Evolutionary conservation across 2,797 vertebrate genomes (phyloP).

Genomic region (Sebastolobus altivelis): DNA sequence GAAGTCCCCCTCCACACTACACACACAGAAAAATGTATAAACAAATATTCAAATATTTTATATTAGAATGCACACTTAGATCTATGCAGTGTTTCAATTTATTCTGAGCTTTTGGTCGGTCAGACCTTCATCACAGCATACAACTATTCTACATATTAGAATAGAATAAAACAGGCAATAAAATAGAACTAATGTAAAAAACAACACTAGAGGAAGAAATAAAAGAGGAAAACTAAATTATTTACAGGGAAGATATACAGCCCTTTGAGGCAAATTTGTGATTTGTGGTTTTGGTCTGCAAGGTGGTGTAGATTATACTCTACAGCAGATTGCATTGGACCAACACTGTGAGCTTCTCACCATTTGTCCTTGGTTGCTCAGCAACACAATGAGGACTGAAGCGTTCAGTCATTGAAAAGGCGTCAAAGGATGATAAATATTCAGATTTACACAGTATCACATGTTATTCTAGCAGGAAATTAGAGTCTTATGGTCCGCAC

Average conservation of each 20-base stretch:
- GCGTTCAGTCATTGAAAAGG: constrained; percentile 15
- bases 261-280: background rate
- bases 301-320: background rate
- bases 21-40: background rate
- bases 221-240: background rate
- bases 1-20: background rate
- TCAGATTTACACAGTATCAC: background rate
- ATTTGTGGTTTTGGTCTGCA: background rate
- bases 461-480: background rate
- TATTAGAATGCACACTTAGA: too few relatives aligned
- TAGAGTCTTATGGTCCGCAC: background rate
- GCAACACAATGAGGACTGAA: constrained; percentile 77
- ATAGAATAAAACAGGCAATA: background rate
- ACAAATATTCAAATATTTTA: background rate
- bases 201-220: background rate
- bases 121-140: too few relatives aligned
- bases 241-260: background rate
- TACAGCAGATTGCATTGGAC: constrained; percentile 6
- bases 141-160: background rate
- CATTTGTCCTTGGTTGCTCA: constrained; percentile 88
- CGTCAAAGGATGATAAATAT: constrained; percentile 22
- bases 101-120: too few relatives aligned
- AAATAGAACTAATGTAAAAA: background rate
- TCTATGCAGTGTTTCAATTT: too few relatives aligned
- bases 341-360: constrained; percentile 40